These are phyloP conservation scores for Novumbra hubbsi DNA, from an alignment of 2,797 vertebrate species.

Conservation along the genomic window DNA sequence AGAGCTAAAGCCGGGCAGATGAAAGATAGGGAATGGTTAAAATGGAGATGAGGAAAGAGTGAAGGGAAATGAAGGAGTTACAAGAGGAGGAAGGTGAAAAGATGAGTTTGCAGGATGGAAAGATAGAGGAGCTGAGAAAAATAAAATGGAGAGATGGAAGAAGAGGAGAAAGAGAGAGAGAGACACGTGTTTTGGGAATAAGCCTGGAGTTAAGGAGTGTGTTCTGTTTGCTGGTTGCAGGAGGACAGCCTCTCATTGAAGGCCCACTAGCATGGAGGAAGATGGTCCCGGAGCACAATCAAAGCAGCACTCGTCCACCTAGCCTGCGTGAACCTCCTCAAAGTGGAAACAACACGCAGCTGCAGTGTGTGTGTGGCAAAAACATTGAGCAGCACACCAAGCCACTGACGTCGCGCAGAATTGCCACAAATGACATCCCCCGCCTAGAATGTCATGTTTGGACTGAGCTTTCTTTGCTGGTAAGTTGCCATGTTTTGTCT, in stretches of 20 bases:
- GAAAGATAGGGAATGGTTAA: conserved; percentile 21
- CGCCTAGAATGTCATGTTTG: neutral
- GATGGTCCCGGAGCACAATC: neutral
- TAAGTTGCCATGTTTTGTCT: neutral
- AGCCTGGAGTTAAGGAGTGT: neutral
- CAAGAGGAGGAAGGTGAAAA: neutral
- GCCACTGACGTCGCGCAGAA: neutral
- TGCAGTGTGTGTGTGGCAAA: neutral
- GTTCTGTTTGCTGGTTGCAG: neutral
- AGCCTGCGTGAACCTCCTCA: neutral
- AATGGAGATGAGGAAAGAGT: neutral
- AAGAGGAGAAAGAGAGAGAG: neutral
- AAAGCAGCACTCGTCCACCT: neutral
- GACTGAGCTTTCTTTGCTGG: neutral
- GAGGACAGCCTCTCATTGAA: conserved; percentile 2
- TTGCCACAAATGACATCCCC: neutral
- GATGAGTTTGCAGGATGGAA: neutral
- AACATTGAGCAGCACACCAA: neutral
- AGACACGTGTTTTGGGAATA: no score
- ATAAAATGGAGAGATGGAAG: neutral
- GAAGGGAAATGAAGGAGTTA: neutral
- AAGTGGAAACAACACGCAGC: neutral
- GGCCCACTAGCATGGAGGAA: conserved; percentile 6
- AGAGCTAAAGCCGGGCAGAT: neutral
- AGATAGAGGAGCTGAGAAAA: neutral